Base-by-base conservation (phyloP, 2,888 invertebrate species). In the Apoderus coryli region DNA sequence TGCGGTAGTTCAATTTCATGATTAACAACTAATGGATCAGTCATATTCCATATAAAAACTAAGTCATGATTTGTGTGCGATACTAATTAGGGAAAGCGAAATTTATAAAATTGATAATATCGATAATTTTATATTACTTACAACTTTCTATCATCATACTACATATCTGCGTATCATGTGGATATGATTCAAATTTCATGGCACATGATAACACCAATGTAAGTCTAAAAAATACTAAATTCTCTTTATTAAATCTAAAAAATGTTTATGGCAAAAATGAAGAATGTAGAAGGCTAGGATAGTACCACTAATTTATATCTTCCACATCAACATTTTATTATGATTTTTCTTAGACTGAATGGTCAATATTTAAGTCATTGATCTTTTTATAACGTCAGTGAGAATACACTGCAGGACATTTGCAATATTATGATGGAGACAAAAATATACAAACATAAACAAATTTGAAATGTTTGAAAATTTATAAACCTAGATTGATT, bases 131-230 rank as follows among this genome's bases (percentile, higher is more conserved):
- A n/a, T n/a, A n/a, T 24, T 51, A 76, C 86, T 75, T 66, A 89
- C 89, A 67, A 51, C 89, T 89, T 63, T 90, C 89, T 35, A 90
- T 88, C 78, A 85, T 84, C 77, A 90, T 84, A 30, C 80, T 79
- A 56, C 90, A 92, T 45, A 80, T 78, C 62, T 92, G 90, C 2
- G 88, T 88, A 49, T 92, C 90, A 50, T 90, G 89, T 1, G 90
- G 90, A 55, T 89, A 90, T 0, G 85, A 74, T 51, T 88, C 85
- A 45, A 90, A 86, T 59, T 89, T 85, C 90, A 90, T 90, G 2
- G 88, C 88, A 56, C 90, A 90, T 0, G 88, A 89, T 15, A 92
- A 59, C 0, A 89, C 88, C 43, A 92, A 54, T 0, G 89, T 89
- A 43, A 92, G 61, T 54, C 88, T 88, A 60, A 34, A 47, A 19